Conservation (phyloP, 2,113 vertebrate species). For the Petrocephalus microphthalmus region DNA sequence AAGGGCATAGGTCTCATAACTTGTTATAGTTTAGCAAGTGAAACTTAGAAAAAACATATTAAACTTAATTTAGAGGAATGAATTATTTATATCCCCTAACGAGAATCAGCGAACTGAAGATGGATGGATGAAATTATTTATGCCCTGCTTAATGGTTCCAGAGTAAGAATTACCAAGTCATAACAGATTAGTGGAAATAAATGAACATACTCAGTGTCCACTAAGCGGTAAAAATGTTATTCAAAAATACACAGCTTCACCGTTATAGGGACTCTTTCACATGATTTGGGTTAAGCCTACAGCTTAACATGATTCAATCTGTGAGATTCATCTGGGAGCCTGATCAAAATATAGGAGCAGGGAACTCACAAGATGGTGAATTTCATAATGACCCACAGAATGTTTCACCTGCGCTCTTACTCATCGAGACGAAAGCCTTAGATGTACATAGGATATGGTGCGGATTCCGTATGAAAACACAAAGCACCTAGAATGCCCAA, state of each 20-base stretch:
- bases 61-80: conserved; percentile 3
- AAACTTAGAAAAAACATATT: conserved; percentile 8
- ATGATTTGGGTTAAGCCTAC: background rate
- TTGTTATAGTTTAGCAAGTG: background rate
- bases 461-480: background rate
- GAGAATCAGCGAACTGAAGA: background rate
- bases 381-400: background rate
- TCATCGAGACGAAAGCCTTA: background rate
- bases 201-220: background rate
- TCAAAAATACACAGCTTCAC: background rate
- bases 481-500: background rate
- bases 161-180: background rate
- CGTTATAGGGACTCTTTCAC: background rate
- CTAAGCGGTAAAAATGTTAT: background rate
- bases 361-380: background rate
- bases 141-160: background rate
- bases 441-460: background rate
- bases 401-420: background rate
- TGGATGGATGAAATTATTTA: conserved; percentile 6
- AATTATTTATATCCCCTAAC: background rate
- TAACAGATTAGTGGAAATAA: conserved; percentile 1
- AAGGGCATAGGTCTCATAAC: background rate
- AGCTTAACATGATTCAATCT: background rate
- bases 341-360: background rate
- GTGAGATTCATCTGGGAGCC: background rate